Evolutionary conservation across 2,888 invertebrate genomes (phyloP).

Genomic region (Plagiodera versicolora): DNA sequence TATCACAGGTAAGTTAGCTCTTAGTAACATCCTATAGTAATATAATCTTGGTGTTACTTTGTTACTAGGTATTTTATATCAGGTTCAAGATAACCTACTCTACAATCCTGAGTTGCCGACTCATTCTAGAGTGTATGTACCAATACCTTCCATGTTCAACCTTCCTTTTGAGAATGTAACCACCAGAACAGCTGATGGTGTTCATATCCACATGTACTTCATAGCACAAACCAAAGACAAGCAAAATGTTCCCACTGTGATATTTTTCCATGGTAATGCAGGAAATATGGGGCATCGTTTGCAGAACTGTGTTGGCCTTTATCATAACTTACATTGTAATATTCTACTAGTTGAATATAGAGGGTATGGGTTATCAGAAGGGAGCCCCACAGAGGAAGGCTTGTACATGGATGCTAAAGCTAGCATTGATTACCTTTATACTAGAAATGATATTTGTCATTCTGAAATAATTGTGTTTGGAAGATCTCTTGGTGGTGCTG

Average conservation of each 20-base stretch:
- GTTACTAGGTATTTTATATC: conserved; percentile 75
- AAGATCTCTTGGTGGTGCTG: conserved; percentile 86
- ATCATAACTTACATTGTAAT: conserved; percentile 80
- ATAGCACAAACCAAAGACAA: conserved; percentile 72
- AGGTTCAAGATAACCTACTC: conserved; percentile 81
- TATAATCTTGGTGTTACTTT: not conserved
- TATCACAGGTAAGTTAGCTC: conserved; percentile 63
- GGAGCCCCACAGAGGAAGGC: conserved; percentile 84
- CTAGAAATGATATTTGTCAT: conserved; percentile 81
- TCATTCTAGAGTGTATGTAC: conserved; percentile 85
- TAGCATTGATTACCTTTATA: conserved; percentile 80
- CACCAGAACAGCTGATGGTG: conserved; percentile 75
- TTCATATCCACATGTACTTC: conserved; percentile 78
- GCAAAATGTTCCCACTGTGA: conserved; percentile 75
- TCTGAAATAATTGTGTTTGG: conserved; percentile 88
- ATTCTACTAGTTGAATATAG: conserved; percentile 92
- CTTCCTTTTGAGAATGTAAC: conserved; percentile 84
- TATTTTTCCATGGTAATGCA: conserved; percentile 95
- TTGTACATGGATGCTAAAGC: conserved; percentile 85
- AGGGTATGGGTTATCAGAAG: conserved; percentile 91
- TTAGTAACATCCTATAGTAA: no score
- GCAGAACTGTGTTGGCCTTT: conserved; percentile 85
- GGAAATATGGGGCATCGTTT: conserved; percentile 87
- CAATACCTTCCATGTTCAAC: conserved; percentile 82
- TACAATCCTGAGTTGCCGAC: conserved; percentile 90